A percentile compares a stretch with the other conserved stretches of the same genome.
phyloP scores from a whole-genome alignment of 2,888 invertebrate species.

The Furcula furcula region DNA sequence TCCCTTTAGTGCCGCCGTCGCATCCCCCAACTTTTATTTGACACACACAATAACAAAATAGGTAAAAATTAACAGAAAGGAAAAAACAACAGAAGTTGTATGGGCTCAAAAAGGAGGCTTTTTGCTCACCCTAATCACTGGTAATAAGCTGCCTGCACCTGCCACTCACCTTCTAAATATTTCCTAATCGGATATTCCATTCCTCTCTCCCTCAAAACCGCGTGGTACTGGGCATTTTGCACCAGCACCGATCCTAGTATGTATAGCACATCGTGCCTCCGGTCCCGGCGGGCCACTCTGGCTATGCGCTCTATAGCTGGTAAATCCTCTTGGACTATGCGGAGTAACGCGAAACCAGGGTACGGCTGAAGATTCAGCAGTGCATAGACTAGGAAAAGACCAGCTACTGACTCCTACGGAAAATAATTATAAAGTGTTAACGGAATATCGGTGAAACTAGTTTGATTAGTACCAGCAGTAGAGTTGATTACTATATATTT shows the following conservation, averaged over 20 bases:
- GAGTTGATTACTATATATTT: too few relatives aligned
- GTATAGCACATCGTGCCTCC: slow-evolving; percentile 55
- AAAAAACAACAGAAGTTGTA: too few relatives aligned
- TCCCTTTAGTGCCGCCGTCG: too few relatives aligned
- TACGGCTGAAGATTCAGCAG: slow-evolving; percentile 59
- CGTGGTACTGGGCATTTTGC: slow-evolving; percentile 50
- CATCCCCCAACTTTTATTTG: too few relatives aligned
- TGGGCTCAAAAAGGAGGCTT: too few relatives aligned
- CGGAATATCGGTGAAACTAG: too few relatives aligned
- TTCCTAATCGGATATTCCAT: slow-evolving; percentile 53
- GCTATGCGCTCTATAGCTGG: slow-evolving; percentile 44
- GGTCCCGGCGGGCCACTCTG: slow-evolving; percentile 40
- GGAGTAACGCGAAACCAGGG: slow-evolving; percentile 45
- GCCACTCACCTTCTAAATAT: slow-evolving; percentile 53
- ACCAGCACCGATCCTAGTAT: slow-evolving; percentile 53
- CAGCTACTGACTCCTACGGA: slow-evolving; percentile 63
- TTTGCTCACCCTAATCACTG: too few relatives aligned
- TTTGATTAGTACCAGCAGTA: too few relatives aligned
- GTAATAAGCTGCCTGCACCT: too few relatives aligned
- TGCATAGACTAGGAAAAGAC: slow-evolving; percentile 61
- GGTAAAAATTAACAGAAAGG: too few relatives aligned
- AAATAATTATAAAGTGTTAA: too few relatives aligned
- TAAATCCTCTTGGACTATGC: slow-evolving; percentile 52
- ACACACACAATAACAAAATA: too few relatives aligned
- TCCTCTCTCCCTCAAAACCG: slow-evolving; percentile 47